Percentiles rank a stretch among this genome's conserved stretches.
phyloP scores from a whole-genome alignment of 2,888 invertebrate species.

The Agelastica alni region DNA sequence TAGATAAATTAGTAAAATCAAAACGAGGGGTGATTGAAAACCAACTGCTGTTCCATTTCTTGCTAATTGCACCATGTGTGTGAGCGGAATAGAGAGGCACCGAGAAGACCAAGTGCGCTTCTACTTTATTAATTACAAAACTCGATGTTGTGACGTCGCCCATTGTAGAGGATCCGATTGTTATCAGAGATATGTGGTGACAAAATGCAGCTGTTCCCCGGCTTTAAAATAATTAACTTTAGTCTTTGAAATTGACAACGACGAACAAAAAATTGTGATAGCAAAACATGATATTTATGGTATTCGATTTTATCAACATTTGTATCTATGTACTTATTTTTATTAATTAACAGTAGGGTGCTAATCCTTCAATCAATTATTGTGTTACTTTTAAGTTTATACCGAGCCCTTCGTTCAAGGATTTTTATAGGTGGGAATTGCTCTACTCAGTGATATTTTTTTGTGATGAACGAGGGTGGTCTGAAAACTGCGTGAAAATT shows the following conservation, averaged over 20 bases:
- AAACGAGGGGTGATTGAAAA: constrained; percentile 19
- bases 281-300: not conserved
- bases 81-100: constrained; percentile 21
- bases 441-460: too few relatives aligned
- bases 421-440: too few relatives aligned
- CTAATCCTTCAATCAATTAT: too few relatives aligned
- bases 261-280: not conserved
- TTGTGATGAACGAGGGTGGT: too few relatives aligned
- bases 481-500: too few relatives aligned
- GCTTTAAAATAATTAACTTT: constrained; percentile 35
- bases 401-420: too few relatives aligned
- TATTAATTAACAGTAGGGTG: too few relatives aligned
- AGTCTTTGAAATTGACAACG: constrained; percentile 3
- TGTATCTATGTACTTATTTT: too few relatives aligned
- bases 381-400: too few relatives aligned
- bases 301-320: too few relatives aligned
- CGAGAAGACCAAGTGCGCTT: constrained; percentile 32
- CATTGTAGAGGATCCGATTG: constrained; percentile 55
- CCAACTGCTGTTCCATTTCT: constrained; percentile 18
- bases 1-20: constrained; percentile 12
- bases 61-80: constrained; percentile 32
- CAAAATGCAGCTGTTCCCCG: constrained; percentile 48
- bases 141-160: constrained; percentile 55
- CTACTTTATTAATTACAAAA: constrained; percentile 56
- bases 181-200: constrained; percentile 48